These are phyloP conservation scores for Plagodis dolabraria DNA, from an alignment of 2,888 invertebrate genomes.

Conservation along the genomic window DNA sequence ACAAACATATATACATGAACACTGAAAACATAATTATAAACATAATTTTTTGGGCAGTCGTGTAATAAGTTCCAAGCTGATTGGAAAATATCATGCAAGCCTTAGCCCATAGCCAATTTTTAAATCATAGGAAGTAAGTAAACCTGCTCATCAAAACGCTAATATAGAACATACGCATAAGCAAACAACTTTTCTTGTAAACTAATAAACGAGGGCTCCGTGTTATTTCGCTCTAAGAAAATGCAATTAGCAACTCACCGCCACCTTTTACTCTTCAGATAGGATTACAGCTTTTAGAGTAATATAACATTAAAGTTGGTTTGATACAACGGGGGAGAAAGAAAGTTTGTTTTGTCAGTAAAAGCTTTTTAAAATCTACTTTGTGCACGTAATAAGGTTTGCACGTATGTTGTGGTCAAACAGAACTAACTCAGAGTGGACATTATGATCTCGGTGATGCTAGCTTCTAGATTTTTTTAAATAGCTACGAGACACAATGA, in stretches of 20 bases:
- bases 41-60: too few species aligned
- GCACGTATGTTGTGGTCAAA: too few species aligned
- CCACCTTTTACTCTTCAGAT: conserved; percentile 21
- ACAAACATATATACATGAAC: too few species aligned
- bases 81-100: too few species aligned
- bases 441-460: too few species aligned
- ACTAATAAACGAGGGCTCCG: conserved; percentile 29
- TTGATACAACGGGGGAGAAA: conserved; percentile 10
- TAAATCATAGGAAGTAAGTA: conserved; percentile 4
- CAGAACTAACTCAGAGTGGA: too few species aligned
- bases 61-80: too few species aligned
- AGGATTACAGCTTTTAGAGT: conserved; percentile 21
- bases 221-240: conserved; percentile 37
- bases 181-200: conserved; percentile 31
- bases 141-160: conserved; percentile 3
- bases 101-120: not conserved
- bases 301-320: conserved; percentile 22
- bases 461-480: too few species aligned
- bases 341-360: conserved; percentile 13
- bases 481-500: too few species aligned
- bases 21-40: too few species aligned
- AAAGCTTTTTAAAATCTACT: conserved; percentile 4
- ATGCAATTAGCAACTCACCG: conserved; percentile 36
- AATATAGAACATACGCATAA: conserved; percentile 14
- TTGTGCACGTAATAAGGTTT: too few species aligned